Conservation (phyloP, 2,113 vertebrate genomes). For the Pithys albifrons region DNA sequence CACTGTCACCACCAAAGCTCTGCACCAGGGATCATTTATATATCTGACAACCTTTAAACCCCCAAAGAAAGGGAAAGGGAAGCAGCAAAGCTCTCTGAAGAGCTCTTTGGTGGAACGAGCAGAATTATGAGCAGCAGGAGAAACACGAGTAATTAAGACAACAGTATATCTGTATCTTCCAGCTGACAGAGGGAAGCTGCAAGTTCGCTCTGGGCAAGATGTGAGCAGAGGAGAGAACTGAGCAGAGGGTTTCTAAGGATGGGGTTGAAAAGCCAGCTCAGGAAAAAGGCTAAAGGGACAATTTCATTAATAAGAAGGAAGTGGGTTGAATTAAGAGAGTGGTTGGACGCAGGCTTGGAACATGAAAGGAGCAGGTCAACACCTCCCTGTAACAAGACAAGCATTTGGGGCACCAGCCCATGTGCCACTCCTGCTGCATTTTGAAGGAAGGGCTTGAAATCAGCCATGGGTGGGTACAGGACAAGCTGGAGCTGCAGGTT, state of each 20-base stretch:
- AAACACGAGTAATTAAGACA: conserved; percentile 74
- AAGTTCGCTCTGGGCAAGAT: conserved; percentile 63
- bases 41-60: conserved; percentile 63
- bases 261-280: conserved; percentile 51
- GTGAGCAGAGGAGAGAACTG: conserved; percentile 51
- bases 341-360: conserved; percentile 33
- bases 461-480: background rate
- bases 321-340: conserved; percentile 36
- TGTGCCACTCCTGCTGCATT: background rate
- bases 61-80: conserved; percentile 47
- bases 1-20: conserved; percentile 45
- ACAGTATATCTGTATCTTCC: conserved; percentile 65
- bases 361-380: conserved; percentile 60
- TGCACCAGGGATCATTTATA: conserved; percentile 50
- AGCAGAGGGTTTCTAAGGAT: conserved; percentile 34
- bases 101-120: conserved; percentile 43
- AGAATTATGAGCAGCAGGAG: conserved; percentile 68
- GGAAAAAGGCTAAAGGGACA: conserved; percentile 42
- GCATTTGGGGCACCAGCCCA: conserved; percentile 15
- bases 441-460: conserved; percentile 16
- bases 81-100: conserved; percentile 58
- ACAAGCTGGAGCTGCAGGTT: background rate
- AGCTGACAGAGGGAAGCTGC: conserved; percentile 48
- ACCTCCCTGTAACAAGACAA: conserved; percentile 50
- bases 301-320: conserved; percentile 58